Evolutionary conservation across 37 sponge, comb jelly and placozoan species (phyloP), one percentile per base, ranked within the genome.

Genomic region (Eunapius fragilis): DNA sequence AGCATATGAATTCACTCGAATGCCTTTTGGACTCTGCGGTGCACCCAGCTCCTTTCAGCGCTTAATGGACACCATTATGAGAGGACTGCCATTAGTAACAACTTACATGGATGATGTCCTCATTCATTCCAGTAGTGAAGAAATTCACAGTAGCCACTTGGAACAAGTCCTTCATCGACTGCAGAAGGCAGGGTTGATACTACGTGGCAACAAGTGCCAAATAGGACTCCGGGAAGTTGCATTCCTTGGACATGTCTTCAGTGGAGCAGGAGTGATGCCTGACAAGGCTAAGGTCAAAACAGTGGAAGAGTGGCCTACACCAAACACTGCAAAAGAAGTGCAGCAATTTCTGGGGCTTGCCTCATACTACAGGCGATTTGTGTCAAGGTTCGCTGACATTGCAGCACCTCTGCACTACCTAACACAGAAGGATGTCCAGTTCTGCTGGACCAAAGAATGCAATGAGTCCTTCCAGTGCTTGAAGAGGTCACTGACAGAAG

Each of bases 11-110:
- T 92, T 92, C 49, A 58, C 26, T 19, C 35, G 68, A 23, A 82
- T 89, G 87, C 80, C 87, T 37, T 89, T 89, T 71, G 90, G 90
- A 1, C 67, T 93, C 25, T 50, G 74, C 2, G 90, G 90, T 0
- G 90, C 84, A 27, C 90, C 90, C 7, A 72, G 87, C 23, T 69
- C 93, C 0, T 93, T 93, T 71, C 90, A 93, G 45, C 49, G 87
- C 0, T 25, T 89, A 28, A 86, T 93, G 86, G 90, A 87, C 25
- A 70, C 68, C 31, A 71, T 86, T 34, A 30, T 86, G 31, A 37
- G 71, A 24, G 80, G 71, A 25, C 6, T 80, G 31, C 36, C 69
- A 78, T 69, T 38, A 23, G 85, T 81, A 10, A 72, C 85, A 2
- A 87, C 45, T 6, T 93, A 80, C 48, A 28, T 91, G 24, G 90